A percentile compares a stretch with the other conserved stretches of the same genome.
phyloP scores from a whole-genome alignment of 2,797 vertebrate genomes.

The Urophycis tenuis region DNA sequence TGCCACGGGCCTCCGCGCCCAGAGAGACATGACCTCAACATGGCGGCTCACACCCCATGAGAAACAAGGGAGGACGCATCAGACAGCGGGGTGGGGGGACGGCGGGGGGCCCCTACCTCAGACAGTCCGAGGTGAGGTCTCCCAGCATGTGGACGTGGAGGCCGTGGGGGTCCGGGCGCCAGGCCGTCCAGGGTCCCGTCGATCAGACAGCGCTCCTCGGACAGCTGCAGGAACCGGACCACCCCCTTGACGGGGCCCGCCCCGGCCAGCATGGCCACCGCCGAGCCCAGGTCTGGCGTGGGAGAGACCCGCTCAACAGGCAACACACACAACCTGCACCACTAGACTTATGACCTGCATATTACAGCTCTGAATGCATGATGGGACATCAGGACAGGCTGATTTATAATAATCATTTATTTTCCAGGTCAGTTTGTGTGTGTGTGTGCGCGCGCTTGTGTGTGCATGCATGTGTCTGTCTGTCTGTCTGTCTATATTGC shows the following conservation, averaged over 20 bases:
- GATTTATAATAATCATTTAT: conserved; percentile 47
- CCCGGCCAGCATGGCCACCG: conserved; percentile 79
- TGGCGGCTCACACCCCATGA: too few relatives aligned
- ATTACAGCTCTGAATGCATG: conserved; percentile 37
- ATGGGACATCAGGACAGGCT: conserved; percentile 2
- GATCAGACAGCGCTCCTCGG: conserved; percentile 72
- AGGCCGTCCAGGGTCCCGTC: conserved; percentile 84
- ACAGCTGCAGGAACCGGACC: conserved; percentile 84
- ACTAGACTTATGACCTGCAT: conserved; percentile 31
- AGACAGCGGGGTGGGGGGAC: too few relatives aligned
- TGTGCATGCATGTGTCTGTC: too few relatives aligned
- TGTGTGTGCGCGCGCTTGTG: too few relatives aligned
- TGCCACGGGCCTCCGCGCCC: too few relatives aligned
- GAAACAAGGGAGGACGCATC: too few relatives aligned
- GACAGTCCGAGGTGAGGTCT: conserved; percentile 76
- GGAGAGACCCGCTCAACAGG: background rate
- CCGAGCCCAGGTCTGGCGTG: conserved; percentile 68
- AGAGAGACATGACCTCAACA: too few relatives aligned
- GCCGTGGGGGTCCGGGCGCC: conserved; percentile 77
- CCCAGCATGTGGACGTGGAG: conserved; percentile 84
- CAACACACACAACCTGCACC: too few relatives aligned
- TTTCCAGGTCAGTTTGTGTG: conserved; percentile 33
- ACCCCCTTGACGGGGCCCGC: conserved; percentile 70
- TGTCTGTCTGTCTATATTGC: background rate
- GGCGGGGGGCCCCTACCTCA: conserved; percentile 64